Evolutionary conservation across 2,888 invertebrate genomes (phyloP), one percentile per base, ranked within the genome.

Genomic region (Phasia obesa): DNA sequence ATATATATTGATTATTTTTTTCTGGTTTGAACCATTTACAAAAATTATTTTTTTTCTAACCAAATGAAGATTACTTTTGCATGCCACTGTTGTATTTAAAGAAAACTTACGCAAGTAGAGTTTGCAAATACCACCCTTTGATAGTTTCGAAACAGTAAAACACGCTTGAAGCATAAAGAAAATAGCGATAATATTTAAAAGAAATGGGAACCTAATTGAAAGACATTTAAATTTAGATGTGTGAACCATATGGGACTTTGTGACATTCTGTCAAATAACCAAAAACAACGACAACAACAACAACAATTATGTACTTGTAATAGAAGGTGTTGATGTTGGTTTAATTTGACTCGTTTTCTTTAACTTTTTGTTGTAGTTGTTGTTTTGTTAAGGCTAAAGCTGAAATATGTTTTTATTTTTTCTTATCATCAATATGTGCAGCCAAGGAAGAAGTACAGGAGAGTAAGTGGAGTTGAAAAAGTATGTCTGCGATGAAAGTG

Each of bases 181-280:
- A 65, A 79, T 69, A 71, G 79, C 71, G 79, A 83, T 76, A 83
- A 83, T 59, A 49, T 17, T 51, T 9, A 19, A 38, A 67, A 69
- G 60, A 69, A 77, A 70, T 64, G 51, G 62, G 25, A 70, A 65
- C 59, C 19, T 38, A 80, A 67, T 62, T 60, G 25, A 79, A 73
- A 79, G 59, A 67, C 64, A 79, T 73, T 53, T 57, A 51, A 70
- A 64, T 49, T 64, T 62, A 31, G 62, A 62, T 70, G 70, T 82
- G 60, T 57, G 78, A 79, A 76, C 74, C 83, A 83, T 76, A 79
- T 75, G 83, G 51, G 75, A 64, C 64, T 65, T 65, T 65, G 59
- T 79, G 59, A 67, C 65, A 65, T 25, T 59, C 59, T 79, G 65
- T 35, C 59, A 70, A 67, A 65, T 47, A 60, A 51, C 38, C 23